Percentiles rank a stretch among this genome's conserved stretches.
phyloP scores from a whole-genome alignment of 2,888 invertebrate species.

The Cephus pulcher region DNA sequence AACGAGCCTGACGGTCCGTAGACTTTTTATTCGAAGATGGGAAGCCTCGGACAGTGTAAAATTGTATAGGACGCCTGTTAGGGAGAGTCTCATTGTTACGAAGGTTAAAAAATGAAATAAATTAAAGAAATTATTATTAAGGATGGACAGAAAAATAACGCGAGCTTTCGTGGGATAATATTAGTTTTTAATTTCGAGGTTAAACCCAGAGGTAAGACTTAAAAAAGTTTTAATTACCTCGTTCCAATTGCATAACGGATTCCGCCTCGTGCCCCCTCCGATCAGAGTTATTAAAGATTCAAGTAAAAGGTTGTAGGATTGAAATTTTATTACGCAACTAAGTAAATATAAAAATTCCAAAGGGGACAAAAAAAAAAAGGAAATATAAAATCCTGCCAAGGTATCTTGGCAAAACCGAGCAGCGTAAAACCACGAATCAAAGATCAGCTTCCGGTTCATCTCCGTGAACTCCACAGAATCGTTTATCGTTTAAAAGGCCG shows the following conservation, averaged over 20 bases:
- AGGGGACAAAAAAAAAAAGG: neutral
- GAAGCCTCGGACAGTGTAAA: neutral
- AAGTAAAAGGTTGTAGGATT: neutral
- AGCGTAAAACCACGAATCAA: neutral
- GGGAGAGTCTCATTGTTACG: neutral
- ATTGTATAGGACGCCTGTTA: neutral
- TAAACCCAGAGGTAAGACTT: neutral
- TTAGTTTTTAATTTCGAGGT: neutral
- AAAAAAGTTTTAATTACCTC: constrained; percentile 4
- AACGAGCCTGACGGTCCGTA: neutral
- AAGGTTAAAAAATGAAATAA: neutral
- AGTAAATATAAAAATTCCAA: neutral
- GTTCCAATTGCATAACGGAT: neutral
- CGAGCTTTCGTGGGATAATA: neutral
- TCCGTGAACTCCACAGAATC: neutral
- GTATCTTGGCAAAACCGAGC: neutral
- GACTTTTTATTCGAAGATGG: neutral
- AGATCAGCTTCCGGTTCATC: neutral
- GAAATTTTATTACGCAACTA: neutral
- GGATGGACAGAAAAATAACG: neutral
- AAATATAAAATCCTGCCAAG: neutral
- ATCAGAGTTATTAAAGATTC: neutral
- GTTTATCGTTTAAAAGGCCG: neutral
- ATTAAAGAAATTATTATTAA: neutral
- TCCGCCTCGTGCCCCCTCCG: neutral